Evolutionary conservation across 2,888 invertebrate species (phyloP).

Genomic region (Eutolmus rufibarbis): DNA sequence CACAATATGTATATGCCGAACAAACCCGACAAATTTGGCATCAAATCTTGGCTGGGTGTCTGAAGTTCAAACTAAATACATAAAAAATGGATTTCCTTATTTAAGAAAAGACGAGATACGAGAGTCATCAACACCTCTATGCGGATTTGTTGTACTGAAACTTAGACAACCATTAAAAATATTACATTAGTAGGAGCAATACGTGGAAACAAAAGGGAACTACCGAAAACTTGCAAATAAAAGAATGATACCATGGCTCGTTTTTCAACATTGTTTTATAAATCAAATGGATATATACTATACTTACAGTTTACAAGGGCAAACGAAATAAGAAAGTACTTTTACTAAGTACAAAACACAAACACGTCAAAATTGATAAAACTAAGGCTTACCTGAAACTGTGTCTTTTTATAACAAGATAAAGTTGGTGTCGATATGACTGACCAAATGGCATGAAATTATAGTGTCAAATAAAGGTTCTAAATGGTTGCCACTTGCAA

Average conservation of each 20-base stretch:
- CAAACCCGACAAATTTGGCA: too few species aligned
- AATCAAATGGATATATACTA: conserved; percentile 46
- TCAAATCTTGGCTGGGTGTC: conserved; percentile 47
- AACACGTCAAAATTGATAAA: conserved; percentile 50
- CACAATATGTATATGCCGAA: conserved; percentile 53
- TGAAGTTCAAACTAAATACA: conserved; percentile 47
- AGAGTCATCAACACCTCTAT: conserved; percentile 41
- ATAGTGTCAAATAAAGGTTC: too few species aligned
- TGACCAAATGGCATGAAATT: too few species aligned
- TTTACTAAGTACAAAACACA: conserved; percentile 45
- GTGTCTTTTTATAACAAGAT: conserved; percentile 49
- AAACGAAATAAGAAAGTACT: conserved; percentile 51
- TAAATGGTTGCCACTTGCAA: conserved; percentile 50
- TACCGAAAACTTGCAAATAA: conserved; percentile 48
- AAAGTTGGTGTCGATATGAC: conserved; percentile 47
- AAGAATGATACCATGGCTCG: conserved; percentile 48
- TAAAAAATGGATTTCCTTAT: conserved; percentile 43
- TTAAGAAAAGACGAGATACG: conserved; percentile 47
- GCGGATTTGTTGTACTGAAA: conserved; percentile 47
- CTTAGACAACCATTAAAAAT: conserved; percentile 49
- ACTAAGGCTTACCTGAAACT: conserved; percentile 48
- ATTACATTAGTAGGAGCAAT: conserved; percentile 48
- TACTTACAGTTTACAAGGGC: conserved; percentile 52
- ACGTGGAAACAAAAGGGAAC: conserved; percentile 49
- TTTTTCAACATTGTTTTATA: conserved; percentile 47